These are phyloP conservation scores for Samia ricini DNA, from an alignment of 1,140 invertebrate genomes.

Conservation along the genomic window DNA sequence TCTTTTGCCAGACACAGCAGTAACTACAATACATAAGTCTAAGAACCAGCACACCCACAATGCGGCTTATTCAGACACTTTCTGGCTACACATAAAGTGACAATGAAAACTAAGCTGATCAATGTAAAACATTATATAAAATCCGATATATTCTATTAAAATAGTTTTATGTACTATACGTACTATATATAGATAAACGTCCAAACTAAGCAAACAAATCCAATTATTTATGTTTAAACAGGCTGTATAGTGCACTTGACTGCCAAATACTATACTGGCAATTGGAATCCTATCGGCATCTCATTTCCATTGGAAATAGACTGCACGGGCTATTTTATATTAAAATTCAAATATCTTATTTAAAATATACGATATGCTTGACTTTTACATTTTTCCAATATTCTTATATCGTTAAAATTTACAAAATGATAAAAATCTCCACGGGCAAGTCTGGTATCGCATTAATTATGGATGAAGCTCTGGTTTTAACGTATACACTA, in stretches of 20 bases:
- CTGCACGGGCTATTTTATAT: neutral
- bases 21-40: too few species aligned
- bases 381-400: neutral
- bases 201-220: slow-evolving; percentile 6
- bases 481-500: too few species aligned
- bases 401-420: neutral
- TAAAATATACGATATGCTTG: neutral
- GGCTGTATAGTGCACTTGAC: slow-evolving; percentile 6
- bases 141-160: neutral
- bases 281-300: neutral
- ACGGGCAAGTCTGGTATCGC: too few species aligned
- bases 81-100: too few species aligned
- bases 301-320: neutral
- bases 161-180: too few species aligned
- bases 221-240: slow-evolving; percentile 2
- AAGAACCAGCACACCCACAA: too few species aligned
- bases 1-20: too few species aligned
- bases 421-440: neutral
- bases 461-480: too few species aligned
- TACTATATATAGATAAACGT: neutral
- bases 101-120: neutral
- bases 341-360: neutral
- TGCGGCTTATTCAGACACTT: too few species aligned
- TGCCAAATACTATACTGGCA: neutral
- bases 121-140: neutral